These are phyloP conservation scores for Aspidiotus destructor DNA, from an alignment of 2,888 invertebrate species.

Conservation along the genomic window DNA sequence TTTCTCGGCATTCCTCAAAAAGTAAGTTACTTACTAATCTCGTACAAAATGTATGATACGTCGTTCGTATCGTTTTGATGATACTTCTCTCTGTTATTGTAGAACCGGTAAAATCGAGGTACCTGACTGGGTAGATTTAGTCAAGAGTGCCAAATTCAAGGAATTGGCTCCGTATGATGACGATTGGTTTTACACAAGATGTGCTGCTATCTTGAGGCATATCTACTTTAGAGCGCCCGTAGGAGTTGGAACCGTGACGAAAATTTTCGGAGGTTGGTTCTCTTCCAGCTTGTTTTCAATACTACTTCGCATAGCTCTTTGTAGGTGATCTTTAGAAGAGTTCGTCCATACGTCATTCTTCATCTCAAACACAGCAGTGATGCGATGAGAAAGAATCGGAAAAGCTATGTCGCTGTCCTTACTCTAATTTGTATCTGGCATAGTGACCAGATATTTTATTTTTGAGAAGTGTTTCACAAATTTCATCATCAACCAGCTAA, in stretches of 20 bases:
- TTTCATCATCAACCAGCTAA: no score
- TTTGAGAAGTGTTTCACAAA: no score
- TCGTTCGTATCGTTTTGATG: not conserved
- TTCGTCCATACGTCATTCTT: no score
- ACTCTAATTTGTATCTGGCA: no score
- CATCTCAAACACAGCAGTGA: no score
- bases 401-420: no score
- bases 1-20: slow-evolving; percentile 93
- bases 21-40: slow-evolving; percentile 55
- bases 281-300: no score
- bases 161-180: slow-evolving; percentile 96
- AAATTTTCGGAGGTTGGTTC: slow-evolving; percentile 75
- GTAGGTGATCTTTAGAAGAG: no score
- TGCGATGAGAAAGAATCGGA: no score
- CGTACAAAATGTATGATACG: not conserved
- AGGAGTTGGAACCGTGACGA: slow-evolving; percentile 90
- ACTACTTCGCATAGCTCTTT: no score
- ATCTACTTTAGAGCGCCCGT: slow-evolving; percentile 91
- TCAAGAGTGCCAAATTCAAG: slow-evolving; percentile 91
- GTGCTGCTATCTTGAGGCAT: slow-evolving; percentile 88
- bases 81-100: slow-evolving; percentile 38
- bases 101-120: slow-evolving; percentile 91
- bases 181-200: slow-evolving; percentile 95
- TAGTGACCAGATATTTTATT: no score
- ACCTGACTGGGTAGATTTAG: slow-evolving; percentile 95